Evolutionary conservation across 2,888 invertebrate species (phyloP).

Genomic region (Meiosimyza platycephala): DNA sequence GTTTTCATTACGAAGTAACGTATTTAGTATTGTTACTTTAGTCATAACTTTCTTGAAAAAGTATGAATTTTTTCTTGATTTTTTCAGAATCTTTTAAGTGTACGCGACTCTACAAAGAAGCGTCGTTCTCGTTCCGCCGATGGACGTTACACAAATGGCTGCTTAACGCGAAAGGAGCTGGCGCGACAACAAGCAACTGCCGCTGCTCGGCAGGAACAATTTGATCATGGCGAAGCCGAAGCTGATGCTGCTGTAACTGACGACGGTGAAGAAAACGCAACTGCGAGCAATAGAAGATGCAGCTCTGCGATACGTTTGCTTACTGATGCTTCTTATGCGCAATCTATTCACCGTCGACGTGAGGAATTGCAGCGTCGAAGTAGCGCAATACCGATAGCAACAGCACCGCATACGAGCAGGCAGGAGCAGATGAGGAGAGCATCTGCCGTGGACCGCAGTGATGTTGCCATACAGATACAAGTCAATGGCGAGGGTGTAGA

Average conservation of each 20-base stretch:
- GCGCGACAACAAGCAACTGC: constrained; percentile 36
- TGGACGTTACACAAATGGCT: constrained; percentile 59
- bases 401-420: constrained; percentile 1
- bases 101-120: constrained; percentile 57
- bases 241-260: constrained; percentile 34
- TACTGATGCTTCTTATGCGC: constrained; percentile 54
- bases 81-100: constrained; percentile 55
- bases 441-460: constrained; percentile 30
- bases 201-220: neutral
- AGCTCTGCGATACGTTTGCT: constrained; percentile 50
- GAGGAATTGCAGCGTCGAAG: constrained; percentile 45
- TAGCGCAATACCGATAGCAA: constrained; percentile 15
- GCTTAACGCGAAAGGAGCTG: constrained; percentile 47
- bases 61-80: neutral
- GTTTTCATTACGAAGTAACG: neutral
- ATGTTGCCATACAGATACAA: constrained; percentile 55
- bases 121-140: constrained; percentile 61
- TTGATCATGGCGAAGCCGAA: constrained; percentile 3
- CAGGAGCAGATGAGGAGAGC: neutral
- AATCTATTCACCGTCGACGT: constrained; percentile 53
- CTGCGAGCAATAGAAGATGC: constrained; percentile 45
- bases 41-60: too few species aligned
- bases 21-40: too few species aligned
- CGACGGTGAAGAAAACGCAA: too few species aligned
- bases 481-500: constrained; percentile 59